A percentile compares a stretch with the other conserved stretches of the same genome.
These are phyloP conservation scores for Enteromius treurensis DNA, from an alignment of 2,797 vertebrate genomes.

Conservation along the genomic window DNA sequence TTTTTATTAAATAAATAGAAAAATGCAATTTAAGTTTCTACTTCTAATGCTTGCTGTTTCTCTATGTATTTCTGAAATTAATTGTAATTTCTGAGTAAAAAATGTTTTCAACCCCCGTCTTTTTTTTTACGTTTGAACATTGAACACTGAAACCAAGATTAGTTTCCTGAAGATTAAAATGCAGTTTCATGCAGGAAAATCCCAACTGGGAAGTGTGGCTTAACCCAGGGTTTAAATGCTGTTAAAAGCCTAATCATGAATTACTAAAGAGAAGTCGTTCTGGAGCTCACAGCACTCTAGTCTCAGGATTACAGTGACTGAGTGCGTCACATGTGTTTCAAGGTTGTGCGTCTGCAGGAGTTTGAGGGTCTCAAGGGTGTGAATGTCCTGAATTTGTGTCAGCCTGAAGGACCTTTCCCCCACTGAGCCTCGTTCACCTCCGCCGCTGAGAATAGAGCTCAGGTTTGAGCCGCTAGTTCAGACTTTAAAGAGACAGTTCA, in stretches of 20 bases:
- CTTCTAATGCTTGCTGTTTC: not conserved
- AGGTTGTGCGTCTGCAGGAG: not conserved
- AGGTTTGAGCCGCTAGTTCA: not conserved
- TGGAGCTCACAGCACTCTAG: not conserved
- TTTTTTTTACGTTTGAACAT: not conserved
- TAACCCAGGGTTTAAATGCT: not conserved
- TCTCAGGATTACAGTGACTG: not conserved
- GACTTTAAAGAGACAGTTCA: not conserved
- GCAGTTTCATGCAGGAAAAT: not conserved
- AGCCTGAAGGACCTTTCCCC: conserved; percentile 66
- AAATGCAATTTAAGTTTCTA: not conserved
- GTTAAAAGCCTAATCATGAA: not conserved
- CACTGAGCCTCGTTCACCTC: conserved; percentile 47
- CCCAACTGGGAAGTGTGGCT: not conserved
- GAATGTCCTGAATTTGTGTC: conserved; percentile 17
- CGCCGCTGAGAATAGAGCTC: conserved; percentile 45
- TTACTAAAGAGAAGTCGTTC: not conserved
- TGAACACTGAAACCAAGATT: not conserved
- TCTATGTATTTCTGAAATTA: not conserved
- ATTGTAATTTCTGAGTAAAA: not conserved
- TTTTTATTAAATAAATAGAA: too few relatives aligned
- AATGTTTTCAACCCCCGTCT: not conserved
- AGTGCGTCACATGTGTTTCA: not conserved
- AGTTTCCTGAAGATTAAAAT: not conserved
- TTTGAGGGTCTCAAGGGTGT: not conserved